phyloP scores from a whole-genome alignment of 2,797 vertebrate species.

The Poecilia wingei region DNA sequence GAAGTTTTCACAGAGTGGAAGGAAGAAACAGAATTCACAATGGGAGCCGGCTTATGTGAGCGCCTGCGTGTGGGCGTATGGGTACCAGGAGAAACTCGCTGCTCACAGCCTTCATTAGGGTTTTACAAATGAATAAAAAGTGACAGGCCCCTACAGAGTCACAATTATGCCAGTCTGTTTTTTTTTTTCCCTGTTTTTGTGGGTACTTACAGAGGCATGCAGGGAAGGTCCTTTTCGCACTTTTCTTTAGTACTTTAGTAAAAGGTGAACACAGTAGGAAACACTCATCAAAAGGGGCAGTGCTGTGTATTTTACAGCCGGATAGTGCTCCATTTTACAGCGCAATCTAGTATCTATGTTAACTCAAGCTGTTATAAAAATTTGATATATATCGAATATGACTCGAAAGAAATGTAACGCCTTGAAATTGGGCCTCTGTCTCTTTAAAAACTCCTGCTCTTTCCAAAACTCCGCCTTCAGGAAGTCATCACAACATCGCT shows the following conservation, averaged over 20 bases:
- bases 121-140: slow-evolving; percentile 54
- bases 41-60: slow-evolving; percentile 33
- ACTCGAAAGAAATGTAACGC: too few relatives aligned
- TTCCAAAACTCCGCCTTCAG: too few relatives aligned
- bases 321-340: too few relatives aligned
- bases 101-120: slow-evolving; percentile 40
- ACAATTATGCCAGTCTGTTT: slow-evolving; percentile 11
- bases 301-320: too few relatives aligned
- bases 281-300: background rate
- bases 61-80: slow-evolving; percentile 48
- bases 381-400: too few relatives aligned
- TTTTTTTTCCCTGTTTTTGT: background rate
- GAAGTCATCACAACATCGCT: too few relatives aligned
- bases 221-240: slow-evolving; percentile 13
- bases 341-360: too few relatives aligned
- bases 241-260: background rate
- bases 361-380: too few relatives aligned
- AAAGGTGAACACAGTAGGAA: background rate
- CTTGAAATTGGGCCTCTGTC: too few relatives aligned
- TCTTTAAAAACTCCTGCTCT: too few relatives aligned
- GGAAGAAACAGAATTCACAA: slow-evolving; percentile 50
- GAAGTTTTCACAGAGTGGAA: slow-evolving; percentile 40
- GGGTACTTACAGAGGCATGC: slow-evolving; percentile 13
- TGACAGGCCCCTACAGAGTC: slow-evolving; percentile 24
- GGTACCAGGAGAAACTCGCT: slow-evolving; percentile 47